phyloP scores from a whole-genome alignment of 2,888 invertebrate genomes.

The Autographa pulchrina region DNA sequence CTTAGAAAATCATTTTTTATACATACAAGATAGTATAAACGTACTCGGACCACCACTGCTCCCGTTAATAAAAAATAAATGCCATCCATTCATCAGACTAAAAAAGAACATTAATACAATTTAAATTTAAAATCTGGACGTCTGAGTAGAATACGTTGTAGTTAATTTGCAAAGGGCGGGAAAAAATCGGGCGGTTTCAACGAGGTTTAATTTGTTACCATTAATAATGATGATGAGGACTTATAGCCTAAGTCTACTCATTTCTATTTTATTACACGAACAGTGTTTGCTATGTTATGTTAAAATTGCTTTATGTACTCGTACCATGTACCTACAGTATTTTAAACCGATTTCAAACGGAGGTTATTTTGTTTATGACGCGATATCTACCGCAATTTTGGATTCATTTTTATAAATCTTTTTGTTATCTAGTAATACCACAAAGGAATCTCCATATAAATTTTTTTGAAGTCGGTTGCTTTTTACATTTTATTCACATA shows the following conservation, averaged over 20 bases:
- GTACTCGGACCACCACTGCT: background rate
- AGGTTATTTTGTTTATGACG: too few relatives aligned
- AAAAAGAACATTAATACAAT: slow-evolving; percentile 55
- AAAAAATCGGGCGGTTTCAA: slow-evolving; percentile 82
- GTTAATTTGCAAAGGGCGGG: slow-evolving; percentile 81
- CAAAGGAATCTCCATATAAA: too few relatives aligned
- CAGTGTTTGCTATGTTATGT: slow-evolving; percentile 19
- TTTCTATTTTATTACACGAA: slow-evolving; percentile 54
- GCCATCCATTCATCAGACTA: slow-evolving; percentile 28
- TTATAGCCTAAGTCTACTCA: slow-evolving; percentile 66
- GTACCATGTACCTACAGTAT: too few relatives aligned
- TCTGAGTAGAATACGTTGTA: slow-evolving; percentile 84
- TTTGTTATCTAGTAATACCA: too few relatives aligned
- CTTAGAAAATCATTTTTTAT: background rate
- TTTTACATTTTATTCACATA: too few relatives aligned
- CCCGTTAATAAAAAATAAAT: slow-evolving; percentile 5
- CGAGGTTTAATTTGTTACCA: slow-evolving; percentile 83
- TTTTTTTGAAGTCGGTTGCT: too few relatives aligned
- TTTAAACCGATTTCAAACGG: too few relatives aligned
- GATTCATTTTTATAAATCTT: too few relatives aligned
- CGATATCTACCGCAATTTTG: too few relatives aligned
- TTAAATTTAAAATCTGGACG: slow-evolving; percentile 69
- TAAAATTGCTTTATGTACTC: background rate
- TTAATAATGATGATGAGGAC: slow-evolving; percentile 84
- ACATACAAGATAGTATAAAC: background rate